A percentile compares a stretch with the other conserved stretches of the same genome.
phyloP scores from a whole-genome alignment of 2,797 vertebrate genomes.

The Parotocinclus haroldoi region DNA sequence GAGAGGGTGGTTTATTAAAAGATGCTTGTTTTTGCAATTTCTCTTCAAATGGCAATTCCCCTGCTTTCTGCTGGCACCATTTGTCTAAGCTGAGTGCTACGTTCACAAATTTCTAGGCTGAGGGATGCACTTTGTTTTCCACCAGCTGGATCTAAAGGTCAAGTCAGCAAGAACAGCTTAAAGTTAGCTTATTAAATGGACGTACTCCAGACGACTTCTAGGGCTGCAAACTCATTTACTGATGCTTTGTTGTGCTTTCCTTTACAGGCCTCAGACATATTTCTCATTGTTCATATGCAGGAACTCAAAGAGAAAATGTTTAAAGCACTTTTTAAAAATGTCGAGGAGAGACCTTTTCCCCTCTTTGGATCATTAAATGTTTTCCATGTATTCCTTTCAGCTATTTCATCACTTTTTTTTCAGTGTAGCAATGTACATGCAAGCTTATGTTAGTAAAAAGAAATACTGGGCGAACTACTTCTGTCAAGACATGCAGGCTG shows the following conservation, averaged over 20 bases:
- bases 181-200: slow-evolving; percentile 24
- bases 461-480: no score
- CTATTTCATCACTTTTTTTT: no score
- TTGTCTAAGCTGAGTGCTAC: slow-evolving; percentile 21
- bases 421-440: no score
- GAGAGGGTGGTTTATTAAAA: not conserved
- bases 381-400: slow-evolving; percentile 4
- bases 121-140: slow-evolving; percentile 26
- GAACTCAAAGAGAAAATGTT: no score
- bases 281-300: no score
- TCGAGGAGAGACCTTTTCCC: no score
- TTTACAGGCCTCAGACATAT: no score
- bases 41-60: slow-evolving; percentile 20
- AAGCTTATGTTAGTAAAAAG: no score
- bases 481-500: no score
- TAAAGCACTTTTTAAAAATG: no score
- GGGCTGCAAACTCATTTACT: no score
- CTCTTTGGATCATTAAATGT: no score
- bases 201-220: not conserved
- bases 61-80: slow-evolving; percentile 22
- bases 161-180: slow-evolving; percentile 34
- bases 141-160: slow-evolving; percentile 39
- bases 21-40: slow-evolving; percentile 25
- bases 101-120: slow-evolving; percentile 22
- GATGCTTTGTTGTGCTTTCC: not conserved